Percentiles rank a stretch among this genome's conserved stretches.
phyloP scores from a whole-genome alignment of 1,140 invertebrate species.

The Saccostrea glomerata region DNA sequence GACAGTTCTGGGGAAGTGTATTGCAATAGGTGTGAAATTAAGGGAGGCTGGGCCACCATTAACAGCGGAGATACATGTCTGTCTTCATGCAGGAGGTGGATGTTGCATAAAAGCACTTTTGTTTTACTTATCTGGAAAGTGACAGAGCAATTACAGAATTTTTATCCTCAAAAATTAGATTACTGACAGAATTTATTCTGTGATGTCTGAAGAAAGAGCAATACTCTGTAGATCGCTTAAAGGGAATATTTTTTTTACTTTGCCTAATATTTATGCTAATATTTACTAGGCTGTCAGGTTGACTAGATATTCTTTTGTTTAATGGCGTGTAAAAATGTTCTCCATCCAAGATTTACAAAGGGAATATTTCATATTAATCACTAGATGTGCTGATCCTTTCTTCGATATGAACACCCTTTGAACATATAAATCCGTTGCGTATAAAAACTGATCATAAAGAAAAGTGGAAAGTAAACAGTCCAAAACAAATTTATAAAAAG shows the following conservation, averaged over 20 bases:
- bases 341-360: constrained; percentile 6
- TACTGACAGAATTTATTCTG: constrained; percentile 9
- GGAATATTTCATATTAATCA: constrained; percentile 22
- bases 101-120: constrained; percentile 17
- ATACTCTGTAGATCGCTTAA: neutral
- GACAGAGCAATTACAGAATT: constrained; percentile 23
- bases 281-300: neutral
- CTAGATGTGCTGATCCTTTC: neutral
- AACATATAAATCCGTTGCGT: constrained; percentile 17
- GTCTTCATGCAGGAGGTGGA: neutral
- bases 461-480: constrained; percentile 30
- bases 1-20: neutral
- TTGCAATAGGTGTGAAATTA: constrained; percentile 30
- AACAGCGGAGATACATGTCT: neutral
- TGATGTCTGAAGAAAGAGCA: neutral
- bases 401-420: constrained; percentile 16
- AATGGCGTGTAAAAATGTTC: constrained; percentile 31
- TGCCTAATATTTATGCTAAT: constrained; percentile 15
- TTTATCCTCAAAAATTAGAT: constrained; percentile 24
- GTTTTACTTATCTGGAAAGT: constrained; percentile 24
- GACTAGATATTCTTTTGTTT: constrained; percentile 6
- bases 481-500: neutral
- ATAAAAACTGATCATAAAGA: constrained; percentile 24
- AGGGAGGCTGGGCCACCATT: neutral
- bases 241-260: constrained; percentile 3